Evolutionary conservation across 2,888 invertebrate species (phyloP).

Genomic region (Melanchra persicariae): DNA sequence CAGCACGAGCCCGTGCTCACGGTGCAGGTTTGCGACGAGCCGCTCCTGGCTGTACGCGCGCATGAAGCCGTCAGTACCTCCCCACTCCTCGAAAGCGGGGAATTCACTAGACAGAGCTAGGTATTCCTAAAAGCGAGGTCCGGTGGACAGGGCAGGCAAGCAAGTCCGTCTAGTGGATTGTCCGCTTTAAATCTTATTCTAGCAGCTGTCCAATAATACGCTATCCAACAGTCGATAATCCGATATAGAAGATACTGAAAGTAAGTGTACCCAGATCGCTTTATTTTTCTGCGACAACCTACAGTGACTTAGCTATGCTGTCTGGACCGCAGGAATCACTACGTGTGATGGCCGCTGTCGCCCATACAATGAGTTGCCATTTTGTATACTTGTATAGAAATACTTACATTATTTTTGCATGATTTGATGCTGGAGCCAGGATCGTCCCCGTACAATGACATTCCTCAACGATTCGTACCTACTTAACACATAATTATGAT

Average conservation of each 20-base stretch:
- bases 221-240: not conserved
- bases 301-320: too few relatives aligned
- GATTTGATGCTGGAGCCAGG: too few relatives aligned
- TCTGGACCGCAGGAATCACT: too few relatives aligned
- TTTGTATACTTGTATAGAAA: too few relatives aligned
- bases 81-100: not conserved
- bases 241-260: not conserved
- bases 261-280: not conserved
- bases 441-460: too few relatives aligned
- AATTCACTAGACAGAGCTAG: not conserved
- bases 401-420: too few relatives aligned
- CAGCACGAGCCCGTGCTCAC: conserved; percentile 94
- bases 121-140: not conserved
- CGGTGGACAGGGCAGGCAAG: not conserved
- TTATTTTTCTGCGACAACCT: too few relatives aligned
- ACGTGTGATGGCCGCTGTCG: too few relatives aligned
- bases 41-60: conserved; percentile 85
- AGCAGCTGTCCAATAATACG: not conserved
- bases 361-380: too few relatives aligned
- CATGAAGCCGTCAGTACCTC: conserved; percentile 76
- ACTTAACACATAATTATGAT: too few relatives aligned
- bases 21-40: conserved; percentile 87
- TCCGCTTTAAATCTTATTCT: not conserved
- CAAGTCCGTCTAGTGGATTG: not conserved
- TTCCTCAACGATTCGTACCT: too few relatives aligned